Base-by-base conservation (phyloP, 2,888 invertebrate genomes). In the Callinectes sapidus region DNA sequence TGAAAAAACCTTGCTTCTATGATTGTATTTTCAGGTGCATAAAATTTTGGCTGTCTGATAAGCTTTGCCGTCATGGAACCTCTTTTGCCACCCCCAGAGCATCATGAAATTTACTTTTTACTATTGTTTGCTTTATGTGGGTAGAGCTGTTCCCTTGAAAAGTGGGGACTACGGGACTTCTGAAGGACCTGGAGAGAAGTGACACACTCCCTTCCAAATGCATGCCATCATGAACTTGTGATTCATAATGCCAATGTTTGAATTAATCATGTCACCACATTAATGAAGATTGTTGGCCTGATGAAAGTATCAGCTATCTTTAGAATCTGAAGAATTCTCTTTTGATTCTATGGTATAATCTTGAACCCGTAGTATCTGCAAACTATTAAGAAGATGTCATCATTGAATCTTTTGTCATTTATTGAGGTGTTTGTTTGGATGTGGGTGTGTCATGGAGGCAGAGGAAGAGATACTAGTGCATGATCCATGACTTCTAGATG, bases 71-170 rank as follows among this genome's bases (percentile, higher is more conserved):
- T 86, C 86, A 35, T 86, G 81, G 55, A 85, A 90, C 81, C 71
- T 90, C 48, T 55, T 90, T 90, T 90, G 90, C 90, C 90, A 90
- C 48, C 85, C 90, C 90, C 91, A 89, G 89, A 92, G 89, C 91
- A 89, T 85, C 89, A 92, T 89, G 89, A 89, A 89, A 61, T 81
- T 89, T 92, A 92, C 88, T 89, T 92, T 89, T 71, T 86, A 90
- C 55, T 90, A 87, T 91, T 77, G 89, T 92, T 89, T 92, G 91
- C 91, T 92, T 92, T 92, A 81, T 92, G 91, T 92, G 91, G 91
- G 91, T 92, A 92, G 91, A 92, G 91, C 91, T 92, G 88, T 89
- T 89, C 91, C 91, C 91, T 89, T 89, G 81, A n/a, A 55, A 81
- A 92, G 55, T 88, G 55, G 91, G 91, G 89, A 92, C 77, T 91